A percentile compares a stretch with the other conserved stretches of the same genome.
phyloP scores from a whole-genome alignment of 2,797 vertebrate genomes.

The Oreonectes daqikongensis region DNA sequence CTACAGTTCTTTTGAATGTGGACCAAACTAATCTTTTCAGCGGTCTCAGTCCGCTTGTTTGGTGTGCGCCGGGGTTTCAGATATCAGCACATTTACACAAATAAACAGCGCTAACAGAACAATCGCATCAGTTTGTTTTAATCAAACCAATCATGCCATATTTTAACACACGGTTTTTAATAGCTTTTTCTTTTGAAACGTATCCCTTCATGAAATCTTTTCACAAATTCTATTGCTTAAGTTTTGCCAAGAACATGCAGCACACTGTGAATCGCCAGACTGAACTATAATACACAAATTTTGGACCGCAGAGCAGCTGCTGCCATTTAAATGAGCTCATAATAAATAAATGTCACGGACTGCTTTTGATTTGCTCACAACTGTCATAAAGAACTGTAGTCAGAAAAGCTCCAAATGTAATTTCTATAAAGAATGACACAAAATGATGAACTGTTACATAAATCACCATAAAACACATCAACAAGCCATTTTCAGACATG shows the following conservation, averaged over 20 bases:
- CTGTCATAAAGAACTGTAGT: neutral
- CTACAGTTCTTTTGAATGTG: too few species aligned
- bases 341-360: constrained; percentile 7
- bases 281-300: neutral
- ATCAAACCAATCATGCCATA: too few species aligned
- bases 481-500: constrained; percentile 10
- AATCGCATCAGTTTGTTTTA: too few species aligned
- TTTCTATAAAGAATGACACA: neutral
- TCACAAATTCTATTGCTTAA: neutral
- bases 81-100: too few species aligned
- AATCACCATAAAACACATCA: neutral
- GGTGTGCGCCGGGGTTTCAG: too few species aligned
- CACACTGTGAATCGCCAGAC: neutral
- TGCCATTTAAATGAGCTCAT: neutral
- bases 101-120: too few species aligned
- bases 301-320: neutral
- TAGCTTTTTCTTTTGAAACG: neutral
- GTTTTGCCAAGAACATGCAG: neutral
- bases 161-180: too few species aligned
- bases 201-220: neutral
- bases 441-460: neutral
- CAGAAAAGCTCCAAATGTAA: neutral
- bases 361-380: neutral
- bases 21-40: too few species aligned
- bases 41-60: too few species aligned